phyloP scores from a whole-genome alignment of 2,113 vertebrate genomes.

The Anguilla japonica region DNA sequence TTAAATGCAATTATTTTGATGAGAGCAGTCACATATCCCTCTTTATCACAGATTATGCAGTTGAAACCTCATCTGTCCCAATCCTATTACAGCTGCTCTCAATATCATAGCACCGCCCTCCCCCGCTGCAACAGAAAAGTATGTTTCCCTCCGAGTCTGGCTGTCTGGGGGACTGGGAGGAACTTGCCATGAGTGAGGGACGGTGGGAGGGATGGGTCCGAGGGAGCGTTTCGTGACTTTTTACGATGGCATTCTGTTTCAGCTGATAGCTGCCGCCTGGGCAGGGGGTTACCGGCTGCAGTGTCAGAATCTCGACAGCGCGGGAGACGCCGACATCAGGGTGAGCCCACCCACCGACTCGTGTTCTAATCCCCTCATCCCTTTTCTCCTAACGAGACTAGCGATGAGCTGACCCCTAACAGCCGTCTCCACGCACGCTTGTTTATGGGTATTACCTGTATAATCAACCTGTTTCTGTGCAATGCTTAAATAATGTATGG shows the following conservation, averaged over 20 bases:
- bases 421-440: not conserved
- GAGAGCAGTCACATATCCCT: constrained; percentile 13
- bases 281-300: constrained; percentile 81
- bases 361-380: not conserved
- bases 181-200: not conserved
- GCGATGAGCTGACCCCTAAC: not conserved
- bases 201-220: not conserved
- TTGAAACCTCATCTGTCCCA: constrained; percentile 19
- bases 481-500: not conserved
- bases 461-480: not conserved
- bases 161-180: not conserved
- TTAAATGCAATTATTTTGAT: constrained; percentile 17
- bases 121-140: not conserved
- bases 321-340: constrained; percentile 75
- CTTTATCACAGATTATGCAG: constrained; percentile 11
- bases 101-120: not conserved
- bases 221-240: not conserved
- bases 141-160: not conserved
- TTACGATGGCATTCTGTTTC: constrained; percentile 31
- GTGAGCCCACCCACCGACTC: constrained; percentile 56
- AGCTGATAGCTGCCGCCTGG: constrained; percentile 81
- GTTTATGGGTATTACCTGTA: not conserved
- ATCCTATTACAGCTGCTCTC: constrained; percentile 5
- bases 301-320: constrained; percentile 79
- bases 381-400: constrained; percentile 2